phyloP scores from a whole-genome alignment of 2,888 invertebrate genomes.

The Agrotis clavis region DNA sequence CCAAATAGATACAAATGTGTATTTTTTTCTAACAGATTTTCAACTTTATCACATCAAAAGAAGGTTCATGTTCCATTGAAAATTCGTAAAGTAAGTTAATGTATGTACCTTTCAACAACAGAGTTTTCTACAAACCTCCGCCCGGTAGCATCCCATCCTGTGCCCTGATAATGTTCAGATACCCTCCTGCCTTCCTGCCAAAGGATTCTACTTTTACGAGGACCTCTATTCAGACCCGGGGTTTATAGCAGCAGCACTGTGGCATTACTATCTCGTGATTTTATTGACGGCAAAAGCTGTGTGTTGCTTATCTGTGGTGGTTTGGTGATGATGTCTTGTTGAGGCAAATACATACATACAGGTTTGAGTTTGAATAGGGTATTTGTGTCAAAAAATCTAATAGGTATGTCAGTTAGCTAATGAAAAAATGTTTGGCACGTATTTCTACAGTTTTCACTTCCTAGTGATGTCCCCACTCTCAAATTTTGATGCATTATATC shows the following conservation, averaged over 20 bases:
- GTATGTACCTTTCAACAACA: neutral
- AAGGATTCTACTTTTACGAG: slow-evolving; percentile 54
- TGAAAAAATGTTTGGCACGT: no score
- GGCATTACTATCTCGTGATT: slow-evolving; percentile 12
- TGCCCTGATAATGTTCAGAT: slow-evolving; percentile 19
- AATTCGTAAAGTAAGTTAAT: no score
- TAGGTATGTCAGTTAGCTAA: no score
- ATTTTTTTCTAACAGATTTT: no score
- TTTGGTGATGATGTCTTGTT: slow-evolving; percentile 3
- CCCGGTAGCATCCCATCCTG: neutral
- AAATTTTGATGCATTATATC: no score
- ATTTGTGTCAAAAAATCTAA: no score
- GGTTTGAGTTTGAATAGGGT: neutral
- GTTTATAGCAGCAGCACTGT: slow-evolving; percentile 29
- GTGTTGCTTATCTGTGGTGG: neutral
- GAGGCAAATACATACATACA: neutral
- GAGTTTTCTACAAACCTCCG: neutral
- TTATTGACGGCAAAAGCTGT: neutral
- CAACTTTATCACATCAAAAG: no score
- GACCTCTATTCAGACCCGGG: slow-evolving; percentile 21
- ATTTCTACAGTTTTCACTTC: no score
- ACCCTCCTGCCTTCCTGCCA: slow-evolving; percentile 42
- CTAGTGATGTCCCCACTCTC: no score
- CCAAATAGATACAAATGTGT: no score
- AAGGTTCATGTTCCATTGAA: no score